Base-by-base conservation (phyloP, 2,888 invertebrate species). In the Lymantria monacha region DNA sequence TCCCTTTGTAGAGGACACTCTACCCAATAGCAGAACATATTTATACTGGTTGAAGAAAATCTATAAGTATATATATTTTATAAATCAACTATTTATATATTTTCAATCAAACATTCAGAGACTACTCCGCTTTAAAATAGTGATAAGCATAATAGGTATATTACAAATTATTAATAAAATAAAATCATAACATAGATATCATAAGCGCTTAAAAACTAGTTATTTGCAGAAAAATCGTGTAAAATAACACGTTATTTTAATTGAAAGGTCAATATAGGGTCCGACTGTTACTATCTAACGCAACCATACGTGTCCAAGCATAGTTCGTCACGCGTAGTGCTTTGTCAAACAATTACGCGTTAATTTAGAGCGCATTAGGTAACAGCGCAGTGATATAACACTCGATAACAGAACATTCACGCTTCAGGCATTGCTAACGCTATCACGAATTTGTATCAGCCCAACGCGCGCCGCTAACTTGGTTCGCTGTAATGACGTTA, bases 301-400 rank as follows among this genome's bases (percentile, higher is more conserved):
- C 42, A 48, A 30, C 14, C 51, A 56, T 59, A 63, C 58, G 61
- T 51, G 13, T 53, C 43, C 51, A 44, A 44, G 41, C n/a, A 14
- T n/a, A 44, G 54, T 56, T 57, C 37, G 55, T 53, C 61, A 51
- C 61, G 58, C 61, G 31, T 53, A 48, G 62, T 58, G 54, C 74
- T 73, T 80, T 83, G 79, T 82, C 74, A 75, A 76, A 71, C 81
- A 79, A 83, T 83, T 83, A 83, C 78, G 67, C 65, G 59, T 66
- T 73, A 74, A 78, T 81, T 79, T 75, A 75, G 66, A 72, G 60
- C 66, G 59, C 69, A 74, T 81, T 76, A 79, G 72, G 73, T 78
- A 77, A 83, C 75, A 66, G 55, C 49, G 48, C 55, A 59, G 60
- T 69, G 72, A 72, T 77, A 74, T 72, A 71, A 68, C 56, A 61